A percentile compares a stretch with the other conserved stretches of the same genome.
Evolutionary conservation across 2,797 vertebrate genomes (phyloP).

Genomic region (Hybognathus amarus): DNA sequence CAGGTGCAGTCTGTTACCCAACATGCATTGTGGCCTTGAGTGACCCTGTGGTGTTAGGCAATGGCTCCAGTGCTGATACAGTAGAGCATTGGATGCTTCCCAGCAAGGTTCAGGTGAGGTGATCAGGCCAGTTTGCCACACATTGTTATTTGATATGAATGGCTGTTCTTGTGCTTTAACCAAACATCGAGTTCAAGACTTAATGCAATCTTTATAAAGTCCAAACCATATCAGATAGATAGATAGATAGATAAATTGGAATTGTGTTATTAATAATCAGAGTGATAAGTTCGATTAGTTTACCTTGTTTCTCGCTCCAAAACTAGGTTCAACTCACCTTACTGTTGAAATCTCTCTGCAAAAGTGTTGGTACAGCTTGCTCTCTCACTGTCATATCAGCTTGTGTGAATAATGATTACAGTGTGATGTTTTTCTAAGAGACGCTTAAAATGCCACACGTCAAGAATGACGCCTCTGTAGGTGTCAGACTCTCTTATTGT

Average conservation of each 20-base stretch:
- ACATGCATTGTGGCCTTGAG: conserved; percentile 83
- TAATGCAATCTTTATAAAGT: background rate
- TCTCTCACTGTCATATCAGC: conserved; percentile 67
- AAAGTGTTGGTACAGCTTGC: conserved; percentile 57
- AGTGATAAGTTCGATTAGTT: conserved; percentile 68
- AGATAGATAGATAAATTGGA: conserved; percentile 53
- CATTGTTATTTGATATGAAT: conserved; percentile 28
- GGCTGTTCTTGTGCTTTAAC: conserved; percentile 5
- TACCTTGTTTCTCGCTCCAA: conserved; percentile 64
- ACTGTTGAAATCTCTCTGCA: conserved; percentile 54
- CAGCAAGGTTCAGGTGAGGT: conserved; percentile 85
- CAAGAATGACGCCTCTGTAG: conserved; percentile 47
- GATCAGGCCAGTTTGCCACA: background rate
- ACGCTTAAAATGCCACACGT: conserved; percentile 60
- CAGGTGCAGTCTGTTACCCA: conserved; percentile 88
- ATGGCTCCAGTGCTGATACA: conserved; percentile 80
- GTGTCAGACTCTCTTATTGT: conserved; percentile 47
- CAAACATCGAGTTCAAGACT: background rate
- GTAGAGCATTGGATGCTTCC: conserved; percentile 90
- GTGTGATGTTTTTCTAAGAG: conserved; percentile 60
- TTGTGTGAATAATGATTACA: conserved; percentile 55
- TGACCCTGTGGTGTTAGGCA: conserved; percentile 87
- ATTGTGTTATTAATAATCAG: conserved; percentile 64
- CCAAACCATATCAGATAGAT: too few relatives aligned
- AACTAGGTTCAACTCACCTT: conserved; percentile 58